phyloP scores from a whole-genome alignment of 2,113 vertebrate species.

The Emydura subglobosa region DNA sequence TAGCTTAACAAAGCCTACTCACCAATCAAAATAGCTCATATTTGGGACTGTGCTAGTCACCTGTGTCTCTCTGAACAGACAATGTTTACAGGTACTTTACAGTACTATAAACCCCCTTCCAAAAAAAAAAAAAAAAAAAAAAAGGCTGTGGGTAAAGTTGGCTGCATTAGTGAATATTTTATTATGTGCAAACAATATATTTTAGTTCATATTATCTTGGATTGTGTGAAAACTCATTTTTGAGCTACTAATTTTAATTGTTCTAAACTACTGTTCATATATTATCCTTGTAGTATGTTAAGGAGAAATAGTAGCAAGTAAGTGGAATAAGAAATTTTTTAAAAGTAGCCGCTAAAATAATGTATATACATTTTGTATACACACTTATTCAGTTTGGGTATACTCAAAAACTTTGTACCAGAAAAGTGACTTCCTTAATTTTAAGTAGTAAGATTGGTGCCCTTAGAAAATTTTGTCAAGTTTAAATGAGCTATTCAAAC shows the following conservation, averaged over 20 bases:
- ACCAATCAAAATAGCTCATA: background rate
- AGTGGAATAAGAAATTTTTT: too few species aligned
- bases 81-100: background rate
- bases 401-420: too few species aligned
- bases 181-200: conserved; percentile 16
- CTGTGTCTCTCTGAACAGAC: too few species aligned
- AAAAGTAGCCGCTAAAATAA: too few species aligned
- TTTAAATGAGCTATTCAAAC: too few species aligned
- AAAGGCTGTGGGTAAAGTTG: background rate
- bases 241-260: conserved; percentile 9
- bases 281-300: background rate
- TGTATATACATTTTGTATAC: too few species aligned
- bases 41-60: background rate
- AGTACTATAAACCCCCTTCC: background rate
- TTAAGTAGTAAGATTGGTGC: too few species aligned
- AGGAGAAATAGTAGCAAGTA: background rate
- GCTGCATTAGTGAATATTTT: conserved; percentile 5
- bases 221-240: background rate
- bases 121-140: background rate
- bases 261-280: background rate
- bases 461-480: too few species aligned
- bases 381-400: too few species aligned
- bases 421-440: too few species aligned
- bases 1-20: background rate
- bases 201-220: background rate